phyloP scores from a whole-genome alignment of 2,888 invertebrate genomes.

The Acanthosepion pharaonis region DNA sequence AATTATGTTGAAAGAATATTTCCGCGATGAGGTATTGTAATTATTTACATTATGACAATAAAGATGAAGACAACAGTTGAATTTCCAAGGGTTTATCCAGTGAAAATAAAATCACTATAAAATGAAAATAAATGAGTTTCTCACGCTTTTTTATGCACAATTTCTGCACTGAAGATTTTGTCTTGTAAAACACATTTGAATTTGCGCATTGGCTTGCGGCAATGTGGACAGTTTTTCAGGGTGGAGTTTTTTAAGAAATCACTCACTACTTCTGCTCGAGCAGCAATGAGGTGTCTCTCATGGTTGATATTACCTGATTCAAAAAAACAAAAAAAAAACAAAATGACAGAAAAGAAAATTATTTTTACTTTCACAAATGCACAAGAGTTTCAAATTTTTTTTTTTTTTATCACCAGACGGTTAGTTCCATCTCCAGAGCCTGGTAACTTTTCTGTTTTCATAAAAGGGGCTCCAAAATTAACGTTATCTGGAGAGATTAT shows the following conservation, averaged over 20 bases:
- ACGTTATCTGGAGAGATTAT: too few relatives aligned
- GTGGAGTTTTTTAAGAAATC: background rate
- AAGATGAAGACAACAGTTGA: too few relatives aligned
- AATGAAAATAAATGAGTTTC: background rate
- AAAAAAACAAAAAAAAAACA: background rate
- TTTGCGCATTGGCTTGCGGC: background rate
- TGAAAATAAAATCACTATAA: too few relatives aligned
- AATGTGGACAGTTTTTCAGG: background rate
- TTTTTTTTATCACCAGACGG: too few relatives aligned
- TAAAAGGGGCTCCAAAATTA: too few relatives aligned
- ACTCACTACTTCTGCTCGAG: background rate
- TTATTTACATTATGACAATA: too few relatives aligned
- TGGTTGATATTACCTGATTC: background rate
- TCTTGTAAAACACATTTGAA: background rate
- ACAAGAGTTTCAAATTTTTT: too few relatives aligned
- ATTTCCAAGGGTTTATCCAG: too few relatives aligned
- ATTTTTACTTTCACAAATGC: background rate
- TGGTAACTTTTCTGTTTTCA: too few relatives aligned
- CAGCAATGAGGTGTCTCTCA: background rate
- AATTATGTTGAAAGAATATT: too few relatives aligned
- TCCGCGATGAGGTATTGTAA: too few relatives aligned
- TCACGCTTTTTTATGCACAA: background rate
- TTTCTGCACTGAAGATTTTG: background rate
- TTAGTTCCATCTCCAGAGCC: too few relatives aligned
- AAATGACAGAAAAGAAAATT: background rate